A percentile compares a stretch with the other conserved stretches of the same genome.
phyloP scores from a whole-genome alignment of 2,888 invertebrate genomes.

The Eupithecia exiguata region DNA sequence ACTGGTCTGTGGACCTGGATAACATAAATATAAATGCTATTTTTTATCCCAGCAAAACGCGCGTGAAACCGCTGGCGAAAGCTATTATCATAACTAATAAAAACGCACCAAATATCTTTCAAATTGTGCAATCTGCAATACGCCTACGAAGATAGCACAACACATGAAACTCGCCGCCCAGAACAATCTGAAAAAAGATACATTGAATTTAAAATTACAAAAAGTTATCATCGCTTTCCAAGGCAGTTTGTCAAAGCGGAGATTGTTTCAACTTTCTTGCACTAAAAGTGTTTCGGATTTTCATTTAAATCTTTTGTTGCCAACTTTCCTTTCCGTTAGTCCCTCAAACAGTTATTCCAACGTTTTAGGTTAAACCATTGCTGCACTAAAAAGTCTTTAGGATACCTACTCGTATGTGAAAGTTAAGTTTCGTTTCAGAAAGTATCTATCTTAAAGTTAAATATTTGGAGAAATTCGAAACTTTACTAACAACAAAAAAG shows the following conservation, averaged over 20 bases:
- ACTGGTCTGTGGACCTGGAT: too few species aligned
- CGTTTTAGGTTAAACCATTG: neutral
- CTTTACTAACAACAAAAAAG: too few species aligned
- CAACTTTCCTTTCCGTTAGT: neutral
- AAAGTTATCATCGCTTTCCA: constrained; percentile 14
- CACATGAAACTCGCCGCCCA: constrained; percentile 64
- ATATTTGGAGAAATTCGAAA: neutral
- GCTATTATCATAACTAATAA: neutral
- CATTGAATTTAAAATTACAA: neutral
- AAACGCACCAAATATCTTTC: constrained; percentile 64
- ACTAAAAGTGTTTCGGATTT: constrained; percentile 10
- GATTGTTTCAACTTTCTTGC: constrained; percentile 2
- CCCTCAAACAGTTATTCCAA: neutral
- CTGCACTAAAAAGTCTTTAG: neutral
- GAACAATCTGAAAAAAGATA: constrained; percentile 62
- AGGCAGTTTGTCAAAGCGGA: neutral
- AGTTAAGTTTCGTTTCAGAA: neutral
- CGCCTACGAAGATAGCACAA: constrained; percentile 55
- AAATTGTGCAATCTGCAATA: constrained; percentile 63
- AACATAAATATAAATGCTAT: too few species aligned
- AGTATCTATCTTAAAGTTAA: neutral
- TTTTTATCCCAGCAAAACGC: too few species aligned
- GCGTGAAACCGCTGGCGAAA: too few species aligned
- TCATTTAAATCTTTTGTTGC: constrained; percentile 9
- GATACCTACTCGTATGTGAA: neutral